Evolutionary conservation across 1,140 invertebrate genomes (phyloP), one percentile per base, ranked within the genome.

Genomic region (Nasonia giraulti): DNA sequence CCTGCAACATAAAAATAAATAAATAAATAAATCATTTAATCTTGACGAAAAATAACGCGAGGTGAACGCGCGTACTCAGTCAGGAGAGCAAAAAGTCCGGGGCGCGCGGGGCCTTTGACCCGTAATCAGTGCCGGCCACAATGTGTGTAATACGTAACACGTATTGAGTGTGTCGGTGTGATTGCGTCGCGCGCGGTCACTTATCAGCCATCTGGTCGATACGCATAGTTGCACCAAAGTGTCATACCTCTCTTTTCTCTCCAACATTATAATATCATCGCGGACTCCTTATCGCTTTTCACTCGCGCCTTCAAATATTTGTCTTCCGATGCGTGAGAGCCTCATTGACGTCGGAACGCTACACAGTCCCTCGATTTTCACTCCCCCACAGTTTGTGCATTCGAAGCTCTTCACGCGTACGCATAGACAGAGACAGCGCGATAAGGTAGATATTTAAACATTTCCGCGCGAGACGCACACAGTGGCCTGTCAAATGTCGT

Each of bases 51-150:
- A 50, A 50, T 50, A 50, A 50, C 8, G 14, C 10, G 14, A 50
- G 10, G 40, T 11, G 7, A 44, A 44, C 40, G 10, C 40, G 40
- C 40, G 8, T 8, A 37, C 5, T 37, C 33, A 37, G 2, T 6
- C 5, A 37, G 0, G 1, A 44, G 10, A 44, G 37, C 37, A 11
- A 33, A 31, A 81, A 47, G 5, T 5, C 17, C n/a, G 23, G 40
- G 40, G 1, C 40, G 0, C 5, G n/a, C 87, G 84, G 86, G 89
- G 88, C 87, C 85, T 89, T 89, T 90, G 89, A 89, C 89, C 89
- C 81, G 88, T 89, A 90, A 90, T 90, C 89, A 89, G 84, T 84
- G 86, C 84, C 76, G 84, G 80, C 85, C 83, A 90, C 89, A 90
- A 89, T 89, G 47, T 50, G 12, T 50, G 2, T 14, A 50, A 82